phyloP scores from a whole-genome alignment of 2,797 vertebrate species.

The Galaxias olidus region DNA sequence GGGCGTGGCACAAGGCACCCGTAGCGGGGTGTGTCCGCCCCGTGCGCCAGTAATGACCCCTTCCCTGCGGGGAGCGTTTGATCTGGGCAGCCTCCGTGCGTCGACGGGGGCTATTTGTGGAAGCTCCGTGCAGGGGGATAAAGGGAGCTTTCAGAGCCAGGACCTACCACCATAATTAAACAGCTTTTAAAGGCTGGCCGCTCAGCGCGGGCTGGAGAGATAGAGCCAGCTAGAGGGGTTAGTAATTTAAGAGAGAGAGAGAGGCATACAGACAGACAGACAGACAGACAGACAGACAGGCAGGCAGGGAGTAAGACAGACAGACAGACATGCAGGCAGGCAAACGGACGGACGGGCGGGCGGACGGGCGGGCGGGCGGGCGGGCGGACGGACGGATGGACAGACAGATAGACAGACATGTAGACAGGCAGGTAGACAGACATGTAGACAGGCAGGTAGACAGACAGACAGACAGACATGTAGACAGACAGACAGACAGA shows the following conservation, averaged over 20 bases:
- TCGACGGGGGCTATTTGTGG: slow-evolving; percentile 78
- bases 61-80: slow-evolving; percentile 78
- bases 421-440: neutral
- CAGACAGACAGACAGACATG: slow-evolving; percentile 13
- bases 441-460: slow-evolving; percentile 60
- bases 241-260: slow-evolving; percentile 71
- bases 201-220: slow-evolving; percentile 10
- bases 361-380: neutral
- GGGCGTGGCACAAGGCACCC: slow-evolving; percentile 73
- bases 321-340: slow-evolving; percentile 46
- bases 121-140: slow-evolving; percentile 75
- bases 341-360: too few relatives aligned
- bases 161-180: slow-evolving; percentile 82
- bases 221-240: slow-evolving; percentile 47
- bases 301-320: slow-evolving; percentile 46
- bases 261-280: slow-evolving; percentile 34
- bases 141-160: slow-evolving; percentile 78
- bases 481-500: neutral
- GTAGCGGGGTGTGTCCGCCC: slow-evolving; percentile 72
- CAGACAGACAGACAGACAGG: neutral
- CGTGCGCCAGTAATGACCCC: slow-evolving; percentile 79
- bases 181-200: slow-evolving; percentile 77
- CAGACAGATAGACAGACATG: too few relatives aligned
- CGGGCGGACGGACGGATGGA: too few relatives aligned
- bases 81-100: slow-evolving; percentile 79